Percentiles rank a stretch among this genome's conserved stretches.
Conservation (phyloP, 2,797 vertebrate species). For the Numenius phaeopus region DNA sequence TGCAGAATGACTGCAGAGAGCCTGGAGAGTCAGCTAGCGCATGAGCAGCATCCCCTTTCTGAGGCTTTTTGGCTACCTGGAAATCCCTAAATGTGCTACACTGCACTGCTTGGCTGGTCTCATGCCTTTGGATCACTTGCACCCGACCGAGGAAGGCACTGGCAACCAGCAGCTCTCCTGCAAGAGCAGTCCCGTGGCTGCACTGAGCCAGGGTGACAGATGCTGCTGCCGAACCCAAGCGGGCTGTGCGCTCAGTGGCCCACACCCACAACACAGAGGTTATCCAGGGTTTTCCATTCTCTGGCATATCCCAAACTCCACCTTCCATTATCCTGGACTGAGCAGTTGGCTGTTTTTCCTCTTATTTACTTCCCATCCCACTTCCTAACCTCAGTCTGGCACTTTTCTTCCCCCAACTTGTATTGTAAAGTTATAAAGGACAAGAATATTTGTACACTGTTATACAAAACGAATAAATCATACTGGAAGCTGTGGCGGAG, state of each 20-base stretch:
- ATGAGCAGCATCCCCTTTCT: neutral
- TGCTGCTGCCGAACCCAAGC: neutral
- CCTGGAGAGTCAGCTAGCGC: neutral
- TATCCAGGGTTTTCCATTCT: slow-evolving; percentile 36
- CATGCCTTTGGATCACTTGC: neutral
- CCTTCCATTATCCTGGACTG: slow-evolving; percentile 11
- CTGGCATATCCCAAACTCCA: neutral
- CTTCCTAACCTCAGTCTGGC: neutral
- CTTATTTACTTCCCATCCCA: neutral
- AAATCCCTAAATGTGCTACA: neutral
- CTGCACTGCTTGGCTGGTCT: neutral
- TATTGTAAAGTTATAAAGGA: neutral
- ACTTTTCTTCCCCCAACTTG: neutral
- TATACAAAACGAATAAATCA: neutral
- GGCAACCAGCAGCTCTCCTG: neutral
- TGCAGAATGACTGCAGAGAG: neutral
- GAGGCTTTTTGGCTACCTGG: neutral
- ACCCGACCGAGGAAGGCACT: accelerated
- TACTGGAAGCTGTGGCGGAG: neutral
- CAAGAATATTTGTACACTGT: neutral
- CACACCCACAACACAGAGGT: slow-evolving; percentile 12
- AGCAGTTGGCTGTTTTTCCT: neutral
- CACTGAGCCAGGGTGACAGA: neutral
- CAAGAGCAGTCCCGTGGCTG: neutral
- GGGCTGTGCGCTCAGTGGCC: neutral